Percentiles rank a stretch among this genome's conserved stretches.
These are phyloP conservation scores for Pangasius larnaudii DNA, from an alignment of 2,797 vertebrate genomes.

Conservation along the genomic window DNA sequence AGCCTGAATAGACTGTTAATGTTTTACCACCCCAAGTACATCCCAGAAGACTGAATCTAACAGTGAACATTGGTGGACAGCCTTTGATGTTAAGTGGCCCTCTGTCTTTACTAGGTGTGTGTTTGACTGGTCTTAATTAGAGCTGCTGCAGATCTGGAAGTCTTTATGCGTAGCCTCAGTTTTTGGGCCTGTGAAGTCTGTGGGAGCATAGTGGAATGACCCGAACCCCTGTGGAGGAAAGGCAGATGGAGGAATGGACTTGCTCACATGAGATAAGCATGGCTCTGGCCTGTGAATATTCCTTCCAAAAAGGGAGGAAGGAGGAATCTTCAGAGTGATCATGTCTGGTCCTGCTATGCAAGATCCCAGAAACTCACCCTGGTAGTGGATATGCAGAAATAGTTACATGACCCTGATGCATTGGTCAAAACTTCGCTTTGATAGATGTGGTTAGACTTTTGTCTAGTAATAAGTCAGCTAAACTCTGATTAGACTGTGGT, in stretches of 20 bases:
- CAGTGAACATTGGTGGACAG: constrained; percentile 54
- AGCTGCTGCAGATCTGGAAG: constrained; percentile 72
- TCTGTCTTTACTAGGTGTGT: constrained; percentile 68
- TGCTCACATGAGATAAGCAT: constrained; percentile 47
- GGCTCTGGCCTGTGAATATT: constrained; percentile 53
- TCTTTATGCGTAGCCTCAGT: constrained; percentile 62
- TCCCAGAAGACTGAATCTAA: constrained; percentile 62
- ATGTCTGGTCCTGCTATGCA: constrained; percentile 31
- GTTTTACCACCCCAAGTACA: constrained; percentile 51
- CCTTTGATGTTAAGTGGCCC: constrained; percentile 75
- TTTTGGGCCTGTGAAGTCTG: constrained; percentile 65
- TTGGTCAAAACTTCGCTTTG: neutral
- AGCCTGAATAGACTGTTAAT: constrained; percentile 52
- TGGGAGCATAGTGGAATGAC: constrained; percentile 43
- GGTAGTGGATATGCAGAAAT: neutral
- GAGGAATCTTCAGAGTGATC: constrained; percentile 30
- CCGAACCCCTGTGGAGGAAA: constrained; percentile 40
- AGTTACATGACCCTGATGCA: neutral
- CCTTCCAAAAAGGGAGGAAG: constrained; percentile 24
- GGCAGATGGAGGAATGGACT: constrained; percentile 36
- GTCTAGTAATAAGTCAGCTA: neutral
- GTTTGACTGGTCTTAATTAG: constrained; percentile 78
- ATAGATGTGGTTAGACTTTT: neutral
- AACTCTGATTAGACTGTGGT: neutral
- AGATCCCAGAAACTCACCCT: neutral